Percentiles rank a stretch among this genome's conserved stretches.
Evolutionary conservation across 2,113 vertebrate species (phyloP).

Genomic region (Caretta caretta): DNA sequence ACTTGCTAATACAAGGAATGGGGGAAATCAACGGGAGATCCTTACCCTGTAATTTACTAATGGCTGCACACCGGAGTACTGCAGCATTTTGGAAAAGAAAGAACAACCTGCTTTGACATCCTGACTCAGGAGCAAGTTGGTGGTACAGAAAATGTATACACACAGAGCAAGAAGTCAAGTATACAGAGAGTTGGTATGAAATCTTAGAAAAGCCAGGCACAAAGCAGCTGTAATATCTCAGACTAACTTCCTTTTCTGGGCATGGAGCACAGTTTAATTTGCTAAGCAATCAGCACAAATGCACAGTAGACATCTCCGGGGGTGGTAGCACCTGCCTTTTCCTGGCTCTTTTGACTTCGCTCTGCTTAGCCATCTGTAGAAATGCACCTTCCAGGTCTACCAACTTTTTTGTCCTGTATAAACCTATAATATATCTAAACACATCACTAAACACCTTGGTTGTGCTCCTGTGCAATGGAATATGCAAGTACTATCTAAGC

Average conservation of each 20-base stretch:
- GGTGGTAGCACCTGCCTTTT: too few species aligned
- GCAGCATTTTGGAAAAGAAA: slow-evolving; percentile 10
- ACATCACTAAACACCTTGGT: neutral
- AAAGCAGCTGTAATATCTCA: neutral
- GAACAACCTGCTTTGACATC: neutral
- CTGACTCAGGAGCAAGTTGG: neutral
- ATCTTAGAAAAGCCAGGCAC: neutral
- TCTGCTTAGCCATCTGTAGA: too few species aligned
- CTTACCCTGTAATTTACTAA: slow-evolving; percentile 25
- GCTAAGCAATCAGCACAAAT: too few species aligned
- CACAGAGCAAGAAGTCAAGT: neutral
- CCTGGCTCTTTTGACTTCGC: too few species aligned
- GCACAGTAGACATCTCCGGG: too few species aligned
- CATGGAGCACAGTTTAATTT: too few species aligned
- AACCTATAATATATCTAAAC: neutral
- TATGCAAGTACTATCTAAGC: accelerated
- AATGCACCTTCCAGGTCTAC: too few species aligned
- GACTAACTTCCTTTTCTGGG: neutral
- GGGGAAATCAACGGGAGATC: neutral
- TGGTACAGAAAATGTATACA: neutral
- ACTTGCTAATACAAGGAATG: neutral
- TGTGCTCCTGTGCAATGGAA: neutral
- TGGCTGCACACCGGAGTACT: neutral
- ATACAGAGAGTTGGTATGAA: neutral
- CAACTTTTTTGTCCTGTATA: neutral